Evolutionary conservation across 2,113 vertebrate species (phyloP).

Genomic region (Lepus europaeus): DNA sequence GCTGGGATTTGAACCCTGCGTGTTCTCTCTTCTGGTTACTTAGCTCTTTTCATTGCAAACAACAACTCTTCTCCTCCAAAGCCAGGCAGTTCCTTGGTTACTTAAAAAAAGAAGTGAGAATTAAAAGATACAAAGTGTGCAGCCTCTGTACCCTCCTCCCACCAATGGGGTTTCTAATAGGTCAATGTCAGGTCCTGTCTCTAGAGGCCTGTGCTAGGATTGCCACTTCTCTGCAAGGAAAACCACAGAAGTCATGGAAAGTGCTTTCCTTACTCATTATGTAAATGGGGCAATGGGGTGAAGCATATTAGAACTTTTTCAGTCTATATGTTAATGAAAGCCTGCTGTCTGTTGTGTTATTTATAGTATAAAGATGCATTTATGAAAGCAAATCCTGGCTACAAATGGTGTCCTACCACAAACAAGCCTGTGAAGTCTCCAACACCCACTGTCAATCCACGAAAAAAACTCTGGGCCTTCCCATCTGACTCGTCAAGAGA

Average conservation of each 20-base stretch:
- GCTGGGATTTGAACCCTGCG: not conserved
- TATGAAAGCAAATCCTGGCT: constrained; percentile 99
- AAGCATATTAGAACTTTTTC: not conserved
- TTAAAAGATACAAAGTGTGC: not conserved
- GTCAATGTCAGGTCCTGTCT: not conserved
- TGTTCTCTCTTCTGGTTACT: not conserved
- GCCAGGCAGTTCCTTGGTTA: not conserved
- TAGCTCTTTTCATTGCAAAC: not conserved
- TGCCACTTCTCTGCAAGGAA: constrained; percentile 15
- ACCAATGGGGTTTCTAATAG: not conserved
- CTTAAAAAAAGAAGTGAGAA: not conserved
- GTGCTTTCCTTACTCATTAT: not conserved
- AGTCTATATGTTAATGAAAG: constrained; percentile 31
- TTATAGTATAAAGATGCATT: constrained; percentile 98
- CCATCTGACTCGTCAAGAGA: constrained; percentile 93
- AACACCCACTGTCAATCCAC: constrained; percentile 90
- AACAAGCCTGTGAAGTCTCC: constrained; percentile 97
- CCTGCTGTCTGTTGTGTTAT: constrained; percentile 75
- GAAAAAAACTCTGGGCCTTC: constrained; percentile 97
- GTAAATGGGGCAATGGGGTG: not conserved
- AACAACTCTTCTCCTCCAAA: not conserved
- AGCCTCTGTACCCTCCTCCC: not conserved
- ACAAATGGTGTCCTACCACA: constrained; percentile 98
- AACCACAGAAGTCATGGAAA: not conserved
- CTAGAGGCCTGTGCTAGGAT: not conserved